A percentile compares a stretch with the other conserved stretches of the same genome.
Conservation (phyloP, 2,113 vertebrate genomes). For the Callospermophilus lateralis region DNA sequence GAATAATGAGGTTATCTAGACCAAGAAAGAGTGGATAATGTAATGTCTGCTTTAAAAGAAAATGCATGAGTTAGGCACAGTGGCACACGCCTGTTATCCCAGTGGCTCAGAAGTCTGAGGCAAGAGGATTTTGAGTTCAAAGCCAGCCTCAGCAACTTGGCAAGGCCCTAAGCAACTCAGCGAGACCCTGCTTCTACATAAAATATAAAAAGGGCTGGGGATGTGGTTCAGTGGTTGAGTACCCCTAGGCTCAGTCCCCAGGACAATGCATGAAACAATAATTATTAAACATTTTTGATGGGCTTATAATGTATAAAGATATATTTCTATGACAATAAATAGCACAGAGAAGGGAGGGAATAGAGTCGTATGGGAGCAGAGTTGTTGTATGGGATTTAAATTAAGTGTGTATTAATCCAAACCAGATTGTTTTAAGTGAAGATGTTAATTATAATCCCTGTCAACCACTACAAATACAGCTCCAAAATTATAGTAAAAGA, state of each 20-base stretch:
- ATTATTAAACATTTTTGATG: neutral
- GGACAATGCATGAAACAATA: neutral
- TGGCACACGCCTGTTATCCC: too few relatives aligned
- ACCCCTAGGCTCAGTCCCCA: too few relatives aligned
- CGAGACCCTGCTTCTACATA: too few relatives aligned
- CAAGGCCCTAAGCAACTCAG: too few relatives aligned
- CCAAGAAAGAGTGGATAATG: neutral
- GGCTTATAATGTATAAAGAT: neutral
- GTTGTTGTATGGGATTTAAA: neutral
- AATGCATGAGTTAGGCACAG: neutral
- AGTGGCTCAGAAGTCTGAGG: too few relatives aligned
- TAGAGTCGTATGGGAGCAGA: neutral
- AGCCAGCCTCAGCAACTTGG: too few relatives aligned
- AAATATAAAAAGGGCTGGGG: too few relatives aligned
- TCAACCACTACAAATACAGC: neutral
- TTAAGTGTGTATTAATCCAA: slow-evolving; percentile 43
- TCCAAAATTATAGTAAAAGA: slow-evolving; percentile 48
- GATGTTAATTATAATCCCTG: slow-evolving; percentile 15
- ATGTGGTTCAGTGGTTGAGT: too few relatives aligned
- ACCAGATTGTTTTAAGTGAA: slow-evolving; percentile 47
- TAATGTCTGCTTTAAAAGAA: slow-evolving; percentile 24
- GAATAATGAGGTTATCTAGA: neutral
- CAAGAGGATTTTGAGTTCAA: too few relatives aligned
- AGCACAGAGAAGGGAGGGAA: neutral
- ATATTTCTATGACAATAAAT: neutral